Percentiles rank a stretch among this genome's conserved stretches.
Conservation (phyloP, 2,113 vertebrate species). For the Catharus bicknelli region DNA sequence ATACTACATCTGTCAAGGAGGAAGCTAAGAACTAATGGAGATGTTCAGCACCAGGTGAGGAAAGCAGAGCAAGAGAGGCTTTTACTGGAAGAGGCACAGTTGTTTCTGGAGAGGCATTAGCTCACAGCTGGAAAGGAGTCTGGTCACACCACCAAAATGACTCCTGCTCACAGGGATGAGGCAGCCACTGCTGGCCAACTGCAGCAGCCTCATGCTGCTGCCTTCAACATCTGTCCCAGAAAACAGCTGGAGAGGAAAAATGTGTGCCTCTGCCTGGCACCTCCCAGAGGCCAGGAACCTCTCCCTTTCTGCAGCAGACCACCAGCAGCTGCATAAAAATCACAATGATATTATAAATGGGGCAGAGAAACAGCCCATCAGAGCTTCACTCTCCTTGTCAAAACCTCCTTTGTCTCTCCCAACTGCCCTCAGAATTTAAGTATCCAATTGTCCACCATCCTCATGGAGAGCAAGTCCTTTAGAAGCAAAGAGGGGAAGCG, state of each 20-base stretch:
- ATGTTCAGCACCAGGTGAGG: background rate
- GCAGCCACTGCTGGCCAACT: background rate
- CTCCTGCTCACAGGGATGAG: background rate
- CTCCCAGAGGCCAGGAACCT: background rate
- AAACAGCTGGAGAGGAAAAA: background rate
- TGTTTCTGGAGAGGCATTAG: slow-evolving; percentile 21
- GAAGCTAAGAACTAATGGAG: background rate
- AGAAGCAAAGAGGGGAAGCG: background rate
- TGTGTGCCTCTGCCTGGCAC: background rate
- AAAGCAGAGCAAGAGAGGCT: background rate
- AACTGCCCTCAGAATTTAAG: background rate
- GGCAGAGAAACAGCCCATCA: background rate
- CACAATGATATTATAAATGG: background rate
- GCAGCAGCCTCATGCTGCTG: fast-evolving
- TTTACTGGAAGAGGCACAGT: background rate
- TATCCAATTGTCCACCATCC: background rate
- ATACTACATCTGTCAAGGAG: fast-evolving
- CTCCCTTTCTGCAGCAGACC: background rate
- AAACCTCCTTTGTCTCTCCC: background rate
- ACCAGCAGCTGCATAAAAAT: background rate
- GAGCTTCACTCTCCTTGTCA: background rate
- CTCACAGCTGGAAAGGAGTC: slow-evolving; percentile 25
- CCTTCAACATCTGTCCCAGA: background rate
- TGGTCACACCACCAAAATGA: background rate
- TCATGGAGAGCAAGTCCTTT: background rate